phyloP scores from a whole-genome alignment of 2,888 invertebrate genomes.

The Carpatolechia fugitivella region DNA sequence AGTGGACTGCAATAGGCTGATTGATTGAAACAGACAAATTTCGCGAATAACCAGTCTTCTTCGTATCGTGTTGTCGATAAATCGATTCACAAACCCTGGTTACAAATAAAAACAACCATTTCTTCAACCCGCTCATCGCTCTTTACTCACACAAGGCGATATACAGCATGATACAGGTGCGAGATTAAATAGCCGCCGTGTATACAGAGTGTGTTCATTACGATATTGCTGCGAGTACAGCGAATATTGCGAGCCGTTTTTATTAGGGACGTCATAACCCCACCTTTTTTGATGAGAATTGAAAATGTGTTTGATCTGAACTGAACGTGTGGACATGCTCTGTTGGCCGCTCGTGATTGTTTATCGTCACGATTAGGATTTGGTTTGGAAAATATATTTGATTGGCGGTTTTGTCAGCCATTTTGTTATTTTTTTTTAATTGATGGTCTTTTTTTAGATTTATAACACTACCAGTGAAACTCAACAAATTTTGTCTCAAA shows the following conservation, averaged over 20 bases:
- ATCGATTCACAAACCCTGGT: no score
- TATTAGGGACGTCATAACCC: slow-evolving; percentile 72
- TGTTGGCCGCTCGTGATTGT: slow-evolving; percentile 39
- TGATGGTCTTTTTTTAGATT: background rate
- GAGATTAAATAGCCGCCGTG: slow-evolving; percentile 76
- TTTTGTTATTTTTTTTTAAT: background rate
- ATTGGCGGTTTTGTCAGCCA: background rate
- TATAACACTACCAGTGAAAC: no score
- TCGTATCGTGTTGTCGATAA: no score
- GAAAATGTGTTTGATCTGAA: slow-evolving; percentile 71
- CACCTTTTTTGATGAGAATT: slow-evolving; percentile 76
- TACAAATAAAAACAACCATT: background rate
- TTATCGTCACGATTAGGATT: slow-evolving; percentile 28
- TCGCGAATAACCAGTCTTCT: no score
- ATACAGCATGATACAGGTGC: slow-evolving; percentile 74
- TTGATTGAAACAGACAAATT: no score
- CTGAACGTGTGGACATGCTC: slow-evolving; percentile 27
- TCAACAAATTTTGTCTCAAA: no score
- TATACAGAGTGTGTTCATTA: slow-evolving; percentile 78
- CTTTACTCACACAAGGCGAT: slow-evolving; percentile 27
- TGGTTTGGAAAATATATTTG: background rate
- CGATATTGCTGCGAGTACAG: slow-evolving; percentile 73
- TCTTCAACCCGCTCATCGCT: background rate
- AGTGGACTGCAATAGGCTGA: no score
- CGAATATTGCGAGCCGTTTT: slow-evolving; percentile 69